Evolutionary conservation across 2,888 invertebrate species (phyloP).

Genomic region (Thereva unica): DNA sequence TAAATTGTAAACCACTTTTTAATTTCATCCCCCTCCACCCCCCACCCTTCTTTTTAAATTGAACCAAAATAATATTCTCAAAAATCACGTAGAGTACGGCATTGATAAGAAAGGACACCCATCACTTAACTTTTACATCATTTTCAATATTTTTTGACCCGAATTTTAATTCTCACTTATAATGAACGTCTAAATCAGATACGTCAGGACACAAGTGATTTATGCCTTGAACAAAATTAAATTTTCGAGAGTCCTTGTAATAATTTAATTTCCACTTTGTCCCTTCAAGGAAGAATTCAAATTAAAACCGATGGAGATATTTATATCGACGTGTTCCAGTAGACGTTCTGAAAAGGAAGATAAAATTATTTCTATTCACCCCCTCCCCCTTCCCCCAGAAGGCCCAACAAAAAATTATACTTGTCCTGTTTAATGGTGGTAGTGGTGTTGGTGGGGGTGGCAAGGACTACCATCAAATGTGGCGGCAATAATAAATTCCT

Average conservation of each 20-base stretch:
- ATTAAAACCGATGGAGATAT: neutral
- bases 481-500: too few species aligned
- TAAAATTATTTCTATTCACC: too few species aligned
- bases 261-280: constrained; percentile 9
- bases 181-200: neutral
- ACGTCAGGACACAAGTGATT: constrained; percentile 2
- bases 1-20: too few species aligned
- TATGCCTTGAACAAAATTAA: neutral
- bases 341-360: too few species aligned
- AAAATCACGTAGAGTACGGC: neutral
- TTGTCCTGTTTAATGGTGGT: too few species aligned
- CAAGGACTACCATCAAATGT: too few species aligned
- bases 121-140: neutral
- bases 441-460: too few species aligned
- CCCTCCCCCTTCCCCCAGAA: too few species aligned
- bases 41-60: neutral
- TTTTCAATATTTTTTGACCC: too few species aligned
- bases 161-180: neutral
- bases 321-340: neutral
- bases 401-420: too few species aligned
- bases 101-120: neutral
- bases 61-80: neutral
- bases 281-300: neutral
- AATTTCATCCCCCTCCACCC: too few species aligned
- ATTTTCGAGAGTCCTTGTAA: neutral